Evolutionary conservation across 2,888 invertebrate genomes (phyloP), one percentile per base, ranked within the genome.

Genomic region (Rhingia campestris): DNA sequence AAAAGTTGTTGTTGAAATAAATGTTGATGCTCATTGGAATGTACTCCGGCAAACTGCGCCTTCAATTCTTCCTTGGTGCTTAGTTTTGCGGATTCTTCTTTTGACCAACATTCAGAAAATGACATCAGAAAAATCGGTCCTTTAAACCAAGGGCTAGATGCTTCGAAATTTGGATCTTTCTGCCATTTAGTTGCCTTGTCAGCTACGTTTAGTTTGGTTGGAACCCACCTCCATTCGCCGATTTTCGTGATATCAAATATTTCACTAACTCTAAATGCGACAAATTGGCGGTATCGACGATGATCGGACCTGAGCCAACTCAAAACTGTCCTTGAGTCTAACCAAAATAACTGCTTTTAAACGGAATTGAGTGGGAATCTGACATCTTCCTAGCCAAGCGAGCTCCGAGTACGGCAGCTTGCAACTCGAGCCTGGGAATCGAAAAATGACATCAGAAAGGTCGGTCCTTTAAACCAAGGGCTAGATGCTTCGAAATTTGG

Each of bases 41-140:
- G 35, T 41, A 64, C 37, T 41, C 64, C 64, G 41, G 51, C 41
- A 12, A 64, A 64, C 51, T 64, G 51, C n/a, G 64, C 64, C 41
- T 64, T 64, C 9, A 64, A 41, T 39, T 64, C 51, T 41, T 64
- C 64, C 4, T 37, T n/a, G 51, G 64, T 64, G n/a, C 3, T 41
- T 0, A 39, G 5, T 32, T 53, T 22, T 39, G 39, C 6, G 22
- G 9, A 51, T 41, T 51, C 30, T 32, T 64, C 64, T 41, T 64
- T 51, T 12, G 51, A 51, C 51, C 32, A 64, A 2, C 1, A 41
- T 30, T 64, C 41, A 4, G 9, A 32, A 32, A 30, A 12, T 51
- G 30, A 51, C 43, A 45, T 54, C 22, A 67, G 43, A 35, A 67
- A 43, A 4, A 33, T 6, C 14, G 66, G 43, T 45, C 54, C 53